Evolutionary conservation across 1,140 invertebrate species (phyloP).

Genomic region (Penaeus vannamei): DNA sequence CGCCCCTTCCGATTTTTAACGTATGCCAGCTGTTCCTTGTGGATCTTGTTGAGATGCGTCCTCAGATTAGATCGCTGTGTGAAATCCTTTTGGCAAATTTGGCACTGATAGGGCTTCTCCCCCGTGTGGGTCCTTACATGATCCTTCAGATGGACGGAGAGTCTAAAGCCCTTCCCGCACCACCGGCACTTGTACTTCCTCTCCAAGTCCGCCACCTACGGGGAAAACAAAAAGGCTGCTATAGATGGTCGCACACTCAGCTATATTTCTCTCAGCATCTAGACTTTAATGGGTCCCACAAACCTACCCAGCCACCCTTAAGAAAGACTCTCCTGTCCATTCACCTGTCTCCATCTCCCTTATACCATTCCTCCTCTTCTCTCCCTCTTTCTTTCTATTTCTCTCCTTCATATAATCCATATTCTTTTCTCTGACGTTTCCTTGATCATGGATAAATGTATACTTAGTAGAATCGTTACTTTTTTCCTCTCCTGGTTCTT

Average conservation of each 20-base stretch:
- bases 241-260: slow-evolving; percentile 58
- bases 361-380: too few relatives aligned
- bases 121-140: slow-evolving; percentile 95
- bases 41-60: slow-evolving; percentile 79
- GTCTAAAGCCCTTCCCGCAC: slow-evolving; percentile 96
- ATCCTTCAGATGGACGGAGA: slow-evolving; percentile 96
- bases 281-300: neutral
- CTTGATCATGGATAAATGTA: too few relatives aligned
- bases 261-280: slow-evolving; percentile 56
- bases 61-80: slow-evolving; percentile 96
- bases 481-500: too few relatives aligned
- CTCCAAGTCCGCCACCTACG: slow-evolving; percentile 68
- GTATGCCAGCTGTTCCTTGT: slow-evolving; percentile 67
- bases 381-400: too few relatives aligned
- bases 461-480: too few relatives aligned
- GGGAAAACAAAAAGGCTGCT: slow-evolving; percentile 65
- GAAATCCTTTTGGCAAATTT: slow-evolving; percentile 94
- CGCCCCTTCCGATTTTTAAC: slow-evolving; percentile 61
- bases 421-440: too few relatives aligned
- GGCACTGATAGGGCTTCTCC: slow-evolving; percentile 97
- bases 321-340: neutral
- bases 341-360: neutral
- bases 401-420: too few relatives aligned
- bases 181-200: slow-evolving; percentile 87
- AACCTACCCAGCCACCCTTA: neutral